Conservation (phyloP, 2,797 vertebrate genomes). For the Siniperca obscura region DNA sequence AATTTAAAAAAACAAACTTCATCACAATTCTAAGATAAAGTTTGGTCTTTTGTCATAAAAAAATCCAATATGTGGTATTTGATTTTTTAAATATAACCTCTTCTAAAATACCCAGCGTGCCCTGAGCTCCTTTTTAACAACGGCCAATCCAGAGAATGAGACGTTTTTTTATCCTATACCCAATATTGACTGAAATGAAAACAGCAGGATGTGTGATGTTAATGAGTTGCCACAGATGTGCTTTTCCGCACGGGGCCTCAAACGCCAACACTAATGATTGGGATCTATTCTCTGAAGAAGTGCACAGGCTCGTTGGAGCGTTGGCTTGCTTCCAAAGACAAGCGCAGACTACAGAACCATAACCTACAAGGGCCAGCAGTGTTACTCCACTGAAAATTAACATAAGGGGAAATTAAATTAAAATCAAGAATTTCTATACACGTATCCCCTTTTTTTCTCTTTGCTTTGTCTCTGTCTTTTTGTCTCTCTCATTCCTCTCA, state of each 20-base stretch:
- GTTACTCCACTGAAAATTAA: conserved; percentile 31
- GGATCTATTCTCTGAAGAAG: conserved; percentile 53
- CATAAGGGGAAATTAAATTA: conserved; percentile 37
- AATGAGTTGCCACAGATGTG: conserved; percentile 71
- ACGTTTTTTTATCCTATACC: conserved; percentile 9
- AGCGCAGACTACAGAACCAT: conserved; percentile 26
- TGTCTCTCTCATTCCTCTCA: conserved; percentile 37
- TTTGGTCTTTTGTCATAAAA: neutral
- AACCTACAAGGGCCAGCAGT: conserved; percentile 49
- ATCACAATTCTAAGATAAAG: conserved; percentile 4
- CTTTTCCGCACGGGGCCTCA: conserved; percentile 55
- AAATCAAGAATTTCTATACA: conserved; percentile 21
- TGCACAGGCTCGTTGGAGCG: conserved; percentile 11
- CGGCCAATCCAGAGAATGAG: conserved; percentile 11
- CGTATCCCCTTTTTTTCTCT: conserved; percentile 4
- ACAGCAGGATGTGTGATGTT: conserved; percentile 58
- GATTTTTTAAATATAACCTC: neutral
- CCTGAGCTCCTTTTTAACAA: conserved; percentile 11
- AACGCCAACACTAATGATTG: conserved; percentile 54
- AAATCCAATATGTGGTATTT: conserved; percentile 10
- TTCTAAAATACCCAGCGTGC: conserved; percentile 2
- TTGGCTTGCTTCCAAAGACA: conserved; percentile 43
- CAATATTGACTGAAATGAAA: conserved; percentile 52
- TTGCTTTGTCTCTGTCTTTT: conserved; percentile 30
- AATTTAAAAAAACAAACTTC: conserved; percentile 9